Percentiles rank a stretch among this genome's conserved stretches.
phyloP scores from a whole-genome alignment of 2,797 vertebrate species.

The Diplodus sargus region DNA sequence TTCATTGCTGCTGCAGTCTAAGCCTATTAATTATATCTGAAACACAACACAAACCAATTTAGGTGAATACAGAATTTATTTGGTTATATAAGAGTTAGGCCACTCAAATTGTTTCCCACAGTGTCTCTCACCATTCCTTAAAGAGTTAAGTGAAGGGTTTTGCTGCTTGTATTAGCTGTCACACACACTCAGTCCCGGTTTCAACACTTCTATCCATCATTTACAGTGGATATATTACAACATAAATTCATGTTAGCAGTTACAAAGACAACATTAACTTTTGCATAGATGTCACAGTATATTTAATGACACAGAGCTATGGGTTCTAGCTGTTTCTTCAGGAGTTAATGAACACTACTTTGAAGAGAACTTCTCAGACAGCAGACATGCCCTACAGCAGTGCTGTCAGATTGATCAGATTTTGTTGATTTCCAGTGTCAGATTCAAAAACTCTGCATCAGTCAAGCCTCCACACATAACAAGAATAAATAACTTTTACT shows the following conservation, averaged over 20 bases:
- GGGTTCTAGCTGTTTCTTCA: not conserved
- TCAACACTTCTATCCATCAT: not conserved
- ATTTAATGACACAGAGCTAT: not conserved
- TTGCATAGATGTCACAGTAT: not conserved
- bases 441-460: constrained; percentile 28
- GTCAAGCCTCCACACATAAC: constrained; percentile 28
- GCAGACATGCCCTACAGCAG: constrained; percentile 32
- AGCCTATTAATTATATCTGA: constrained; percentile 46
- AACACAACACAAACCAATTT: constrained; percentile 34
- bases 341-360: not conserved
- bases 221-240: not conserved
- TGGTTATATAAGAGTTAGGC: constrained; percentile 22
- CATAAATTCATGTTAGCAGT: not conserved
- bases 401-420: constrained; percentile 46
- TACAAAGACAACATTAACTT: not conserved
- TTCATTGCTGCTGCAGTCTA: constrained; percentile 20
- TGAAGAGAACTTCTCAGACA: constrained; percentile 37
- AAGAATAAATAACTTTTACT: constrained; percentile 29
- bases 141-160: constrained; percentile 3
- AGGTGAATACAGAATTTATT: constrained; percentile 24
- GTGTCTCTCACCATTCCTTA: constrained; percentile 4
- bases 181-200: not conserved
- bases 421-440: constrained; percentile 44
- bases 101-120: constrained; percentile 12
- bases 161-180: not conserved